phyloP scores from a whole-genome alignment of 1,140 invertebrate species.

The Zaprionus gabonicus region DNA sequence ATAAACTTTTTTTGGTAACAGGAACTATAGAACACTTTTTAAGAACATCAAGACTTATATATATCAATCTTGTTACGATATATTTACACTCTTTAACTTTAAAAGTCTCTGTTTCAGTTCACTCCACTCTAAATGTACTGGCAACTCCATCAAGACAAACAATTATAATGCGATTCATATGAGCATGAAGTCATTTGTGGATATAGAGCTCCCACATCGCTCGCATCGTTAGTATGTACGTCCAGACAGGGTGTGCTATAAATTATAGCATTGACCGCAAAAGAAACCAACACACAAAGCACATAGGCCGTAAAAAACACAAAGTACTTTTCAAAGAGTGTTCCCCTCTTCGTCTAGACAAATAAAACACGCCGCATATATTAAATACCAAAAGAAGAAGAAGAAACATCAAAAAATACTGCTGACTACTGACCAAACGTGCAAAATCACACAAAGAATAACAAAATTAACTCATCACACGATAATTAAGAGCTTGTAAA shows the following conservation, averaged over 20 bases:
- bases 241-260: constrained; percentile 10
- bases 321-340: constrained; percentile 7
- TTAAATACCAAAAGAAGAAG: constrained; percentile 18
- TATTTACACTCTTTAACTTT: background rate
- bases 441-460: constrained; percentile 41
- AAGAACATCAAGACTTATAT: too few relatives aligned
- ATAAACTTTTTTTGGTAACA: too few relatives aligned
- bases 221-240: background rate
- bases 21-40: too few relatives aligned
- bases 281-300: constrained; percentile 15
- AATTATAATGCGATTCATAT: background rate
- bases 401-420: constrained; percentile 13
- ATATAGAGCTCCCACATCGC: constrained; percentile 8
- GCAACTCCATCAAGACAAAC: background rate
- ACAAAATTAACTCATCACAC: constrained; percentile 49
- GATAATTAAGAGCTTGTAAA: constrained; percentile 41
- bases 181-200: constrained; percentile 6
- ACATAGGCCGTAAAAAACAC: constrained; percentile 15
- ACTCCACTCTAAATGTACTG: background rate
- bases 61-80: too few relatives aligned
- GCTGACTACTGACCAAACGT: constrained; percentile 25
- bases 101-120: background rate
- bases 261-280: constrained; percentile 49
- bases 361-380: constrained; percentile 34
- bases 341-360: constrained; percentile 31